phyloP scores from a whole-genome alignment of 2,113 vertebrate species.

The Anolis carolinensis region DNA sequence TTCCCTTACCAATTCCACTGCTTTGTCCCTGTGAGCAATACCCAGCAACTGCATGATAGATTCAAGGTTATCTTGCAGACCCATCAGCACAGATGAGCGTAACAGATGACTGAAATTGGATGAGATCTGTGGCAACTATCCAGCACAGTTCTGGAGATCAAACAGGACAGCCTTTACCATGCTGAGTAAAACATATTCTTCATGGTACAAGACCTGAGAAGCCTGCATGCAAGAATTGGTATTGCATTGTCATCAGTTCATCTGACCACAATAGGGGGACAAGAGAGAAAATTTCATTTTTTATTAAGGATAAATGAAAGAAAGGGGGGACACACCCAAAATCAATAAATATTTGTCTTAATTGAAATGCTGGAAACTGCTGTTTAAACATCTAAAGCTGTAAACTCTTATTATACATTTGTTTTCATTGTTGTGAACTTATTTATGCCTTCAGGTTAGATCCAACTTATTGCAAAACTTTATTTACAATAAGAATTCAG shows the following conservation, averaged over 20 bases:
- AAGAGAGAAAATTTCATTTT: neutral
- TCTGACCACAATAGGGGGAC: neutral
- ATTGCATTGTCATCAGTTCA: neutral
- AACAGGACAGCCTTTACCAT: neutral
- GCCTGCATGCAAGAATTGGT: neutral
- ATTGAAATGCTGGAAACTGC: neutral
- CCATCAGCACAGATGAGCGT: neutral
- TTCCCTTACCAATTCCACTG: neutral
- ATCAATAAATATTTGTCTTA: neutral
- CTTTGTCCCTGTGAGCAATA: neutral
- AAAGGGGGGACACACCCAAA: neutral
- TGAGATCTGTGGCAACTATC: neutral
- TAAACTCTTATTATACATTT: no score
- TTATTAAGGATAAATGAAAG: neutral
- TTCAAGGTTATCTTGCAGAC: neutral
- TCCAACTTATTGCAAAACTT: no score
- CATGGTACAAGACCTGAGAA: neutral
- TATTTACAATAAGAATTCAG: no score
- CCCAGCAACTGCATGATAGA: neutral
- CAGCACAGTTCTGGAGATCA: neutral
- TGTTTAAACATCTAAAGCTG: neutral
- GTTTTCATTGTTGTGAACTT: no score
- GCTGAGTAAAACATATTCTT: neutral
- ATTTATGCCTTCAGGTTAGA: no score
- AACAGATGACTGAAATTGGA: conserved; percentile 3